These are phyloP conservation scores for Chrysemys picta DNA, from an alignment of 2,113 vertebrate species.

Conservation along the genomic window DNA sequence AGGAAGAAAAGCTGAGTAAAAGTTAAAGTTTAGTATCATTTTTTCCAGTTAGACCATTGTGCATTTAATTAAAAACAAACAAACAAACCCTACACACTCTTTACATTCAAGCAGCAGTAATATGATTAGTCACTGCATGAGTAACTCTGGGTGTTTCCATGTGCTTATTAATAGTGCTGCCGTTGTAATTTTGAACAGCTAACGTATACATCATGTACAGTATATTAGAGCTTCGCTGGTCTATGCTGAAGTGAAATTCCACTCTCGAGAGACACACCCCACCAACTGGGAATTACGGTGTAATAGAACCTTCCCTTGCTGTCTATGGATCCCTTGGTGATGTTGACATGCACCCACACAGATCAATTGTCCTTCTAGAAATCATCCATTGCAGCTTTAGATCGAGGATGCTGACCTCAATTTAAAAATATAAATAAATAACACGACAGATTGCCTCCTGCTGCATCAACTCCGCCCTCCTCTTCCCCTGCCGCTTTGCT, in stretches of 20 bases:
- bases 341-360: conserved; percentile 22
- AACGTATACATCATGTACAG: conserved; percentile 55
- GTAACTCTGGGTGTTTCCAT: conserved; percentile 64
- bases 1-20: not conserved
- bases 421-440: conserved; percentile 53
- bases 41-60: not conserved
- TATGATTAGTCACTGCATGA: conserved; percentile 60
- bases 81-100: not conserved
- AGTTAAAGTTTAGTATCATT: not conserved
- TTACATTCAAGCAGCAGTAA: conserved; percentile 49
- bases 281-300: conserved; percentile 37
- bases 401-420: conserved; percentile 45
- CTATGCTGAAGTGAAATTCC: conserved; percentile 57
- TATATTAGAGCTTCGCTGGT: conserved; percentile 46
- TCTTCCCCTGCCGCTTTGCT: not conserved
- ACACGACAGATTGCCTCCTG: conserved; percentile 5
- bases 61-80: conserved; percentile 3
- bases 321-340: conserved; percentile 36
- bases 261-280: conserved; percentile 27
- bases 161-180: conserved; percentile 37
- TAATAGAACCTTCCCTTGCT: conserved; percentile 42
- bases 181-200: conserved; percentile 52
- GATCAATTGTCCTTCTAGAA: conserved; percentile 41
- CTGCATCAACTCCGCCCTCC: not conserved
- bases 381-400: conserved; percentile 44